These are phyloP conservation scores for Dendrolimus pini DNA, from an alignment of 2,888 invertebrate genomes.

Conservation along the genomic window DNA sequence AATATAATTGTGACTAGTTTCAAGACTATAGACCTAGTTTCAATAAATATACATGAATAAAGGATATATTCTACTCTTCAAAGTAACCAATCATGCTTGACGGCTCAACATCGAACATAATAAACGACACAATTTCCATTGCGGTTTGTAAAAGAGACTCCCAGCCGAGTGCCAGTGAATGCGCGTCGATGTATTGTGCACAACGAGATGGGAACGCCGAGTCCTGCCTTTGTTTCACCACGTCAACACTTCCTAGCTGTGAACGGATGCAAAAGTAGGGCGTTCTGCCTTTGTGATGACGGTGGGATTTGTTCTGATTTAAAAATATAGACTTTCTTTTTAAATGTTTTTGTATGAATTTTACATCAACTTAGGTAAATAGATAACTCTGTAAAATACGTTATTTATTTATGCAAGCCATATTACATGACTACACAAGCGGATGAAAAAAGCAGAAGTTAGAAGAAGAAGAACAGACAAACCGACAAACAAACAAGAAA, in stretches of 20 bases:
- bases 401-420: no score
- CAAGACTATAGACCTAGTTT: no score
- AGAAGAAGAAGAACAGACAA: no score
- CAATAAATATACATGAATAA: no score
- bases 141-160: neutral
- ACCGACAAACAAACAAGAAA: no score
- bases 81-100: conserved; percentile 23
- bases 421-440: no score
- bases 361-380: no score
- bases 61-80: no score
- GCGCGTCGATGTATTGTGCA: neutral
- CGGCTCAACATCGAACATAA: conserved; percentile 14
- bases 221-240: conserved; percentile 45
- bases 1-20: no score
- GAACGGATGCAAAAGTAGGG: conserved; percentile 39
- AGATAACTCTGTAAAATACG: no score
- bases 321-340: neutral
- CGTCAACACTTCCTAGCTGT: conserved; percentile 48
- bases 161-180: neutral
- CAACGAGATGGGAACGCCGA: conserved; percentile 17
- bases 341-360: neutral
- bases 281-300: neutral
- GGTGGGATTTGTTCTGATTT: neutral
- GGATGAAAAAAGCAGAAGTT: no score
- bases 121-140: neutral